phyloP scores from a whole-genome alignment of 2,797 vertebrate species.

The Galaxias olidus region DNA sequence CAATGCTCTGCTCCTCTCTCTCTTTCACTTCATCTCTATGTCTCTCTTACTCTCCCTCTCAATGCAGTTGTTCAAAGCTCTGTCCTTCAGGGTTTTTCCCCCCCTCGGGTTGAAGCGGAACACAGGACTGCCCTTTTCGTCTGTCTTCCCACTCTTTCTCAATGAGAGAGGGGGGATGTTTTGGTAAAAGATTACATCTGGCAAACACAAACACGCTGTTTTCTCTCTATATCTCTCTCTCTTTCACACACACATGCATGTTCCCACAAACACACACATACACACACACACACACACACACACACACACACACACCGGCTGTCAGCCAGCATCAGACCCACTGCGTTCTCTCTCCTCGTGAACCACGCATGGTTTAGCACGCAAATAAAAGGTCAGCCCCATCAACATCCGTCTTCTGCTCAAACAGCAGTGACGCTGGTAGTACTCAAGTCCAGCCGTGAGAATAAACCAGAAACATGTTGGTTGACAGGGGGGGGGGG shows the following conservation, averaged over 20 bases:
- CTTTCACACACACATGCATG: not conserved
- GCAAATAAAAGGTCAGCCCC: slow-evolving; percentile 73
- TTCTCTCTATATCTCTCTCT: slow-evolving; percentile 13
- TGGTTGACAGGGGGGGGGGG: not conserved
- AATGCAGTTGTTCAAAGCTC: slow-evolving; percentile 63
- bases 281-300: not conserved
- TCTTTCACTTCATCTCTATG: slow-evolving; percentile 14
- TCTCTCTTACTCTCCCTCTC: slow-evolving; percentile 17
- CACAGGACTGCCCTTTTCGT: slow-evolving; percentile 71
- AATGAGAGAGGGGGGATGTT: slow-evolving; percentile 59
- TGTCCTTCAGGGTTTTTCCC: slow-evolving; percentile 51
- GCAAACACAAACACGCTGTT: slow-evolving; percentile 46
- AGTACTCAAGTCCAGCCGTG: slow-evolving; percentile 53
- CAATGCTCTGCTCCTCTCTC: slow-evolving; percentile 40
- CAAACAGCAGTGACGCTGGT: slow-evolving; percentile 53
- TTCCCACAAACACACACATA: not conserved
- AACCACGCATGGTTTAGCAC: slow-evolving; percentile 59
- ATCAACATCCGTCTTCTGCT: slow-evolving; percentile 69
- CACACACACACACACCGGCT: slow-evolving; percentile 5
- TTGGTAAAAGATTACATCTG: slow-evolving; percentile 64
- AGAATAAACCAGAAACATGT: slow-evolving; percentile 44
- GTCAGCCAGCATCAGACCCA: slow-evolving; percentile 49
- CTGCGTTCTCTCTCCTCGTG: slow-evolving; percentile 48
- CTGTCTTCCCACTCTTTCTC: slow-evolving; percentile 62
- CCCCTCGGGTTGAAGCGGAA: slow-evolving; percentile 50